Evolutionary conservation across 2,797 vertebrate genomes (phyloP), one percentile per base, ranked within the genome.

Genomic region (Eulemur albifrons): DNA sequence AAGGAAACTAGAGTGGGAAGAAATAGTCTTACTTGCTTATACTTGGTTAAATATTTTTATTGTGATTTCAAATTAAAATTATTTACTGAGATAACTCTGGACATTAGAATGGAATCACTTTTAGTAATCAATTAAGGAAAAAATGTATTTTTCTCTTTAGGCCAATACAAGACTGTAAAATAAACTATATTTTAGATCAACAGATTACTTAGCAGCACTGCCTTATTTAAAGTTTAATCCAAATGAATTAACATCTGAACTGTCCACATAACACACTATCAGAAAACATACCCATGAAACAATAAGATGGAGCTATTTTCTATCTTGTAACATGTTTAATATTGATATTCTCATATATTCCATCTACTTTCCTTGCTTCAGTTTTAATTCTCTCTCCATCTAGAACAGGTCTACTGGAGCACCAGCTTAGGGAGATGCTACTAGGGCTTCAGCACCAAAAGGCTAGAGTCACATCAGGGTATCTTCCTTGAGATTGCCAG

Each of bases 1-100:
- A 95, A 88, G 18, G 13, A 93, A 88, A 76, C 50, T 52, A 54
- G 4, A 76, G 8, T 77, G 30, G 57, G 32, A 93, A 88, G 21
- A 93, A 95, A 81, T 81, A 85, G 15, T 45, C 52, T 88, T 94
- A 25, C 40, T 86, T 93, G 12, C 43, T 80, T 97, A 88, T 86
- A 90, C 27, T 92, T 88, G 25, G n/a, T 63, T 63, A 84, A 92
- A 94, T 73, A 72, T 70, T 76, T 76, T 95, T 67, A 79, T 54
- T 40, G 48, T 88, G 30, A 18, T 48, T 94, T 96, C 45, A 93
- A 80, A n/a, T 95, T 80, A 92, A 96, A 67, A 30, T 90, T 32
- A 63, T 23, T 88, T 91, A 83, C 38, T 77, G 72, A 73, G 23
- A 85, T 52, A 82, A 88, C 23, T 76, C 32, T 88, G 77, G 61